These are phyloP conservation scores for Ursus arctos DNA, from an alignment of 2,113 vertebrate species.

Conservation along the genomic window DNA sequence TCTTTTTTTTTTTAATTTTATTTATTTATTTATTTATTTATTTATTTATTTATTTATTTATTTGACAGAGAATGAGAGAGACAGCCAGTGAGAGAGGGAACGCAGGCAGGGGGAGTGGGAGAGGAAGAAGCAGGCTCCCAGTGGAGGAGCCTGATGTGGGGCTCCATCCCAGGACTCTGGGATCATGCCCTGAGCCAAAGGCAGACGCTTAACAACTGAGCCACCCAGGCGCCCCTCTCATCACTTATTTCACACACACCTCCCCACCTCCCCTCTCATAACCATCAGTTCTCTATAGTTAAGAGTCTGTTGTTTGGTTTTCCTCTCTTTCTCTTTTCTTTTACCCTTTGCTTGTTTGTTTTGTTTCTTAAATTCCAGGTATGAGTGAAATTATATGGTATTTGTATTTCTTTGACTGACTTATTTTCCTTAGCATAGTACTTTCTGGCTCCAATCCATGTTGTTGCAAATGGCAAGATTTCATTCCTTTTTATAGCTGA, in stretches of 20 bases:
- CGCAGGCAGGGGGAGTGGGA: too few relatives aligned
- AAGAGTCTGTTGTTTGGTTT: not conserved
- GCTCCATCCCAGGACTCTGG: too few relatives aligned
- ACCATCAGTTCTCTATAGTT: not conserved
- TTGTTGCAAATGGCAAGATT: not conserved
- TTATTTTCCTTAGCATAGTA: not conserved
- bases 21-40: too few relatives aligned
- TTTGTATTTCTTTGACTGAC: not conserved
- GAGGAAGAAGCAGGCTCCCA: too few relatives aligned
- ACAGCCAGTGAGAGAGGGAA: too few relatives aligned
- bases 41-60: too few relatives aligned
- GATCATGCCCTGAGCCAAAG: too few relatives aligned
- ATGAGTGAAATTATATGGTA: not conserved
- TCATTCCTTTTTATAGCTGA: not conserved
- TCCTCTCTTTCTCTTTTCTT: not conserved
- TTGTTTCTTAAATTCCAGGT: not conserved
- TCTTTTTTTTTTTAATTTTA: too few relatives aligned
- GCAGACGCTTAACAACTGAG: too few relatives aligned
- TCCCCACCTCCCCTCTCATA: not conserved
- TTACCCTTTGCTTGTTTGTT: not conserved
- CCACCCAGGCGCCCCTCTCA: not conserved
- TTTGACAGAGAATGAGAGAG: too few relatives aligned
- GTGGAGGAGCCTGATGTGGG: too few relatives aligned
- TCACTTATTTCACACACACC: not conserved
- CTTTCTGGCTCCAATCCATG: not conserved